phyloP scores from a whole-genome alignment of 2,113 vertebrate species.

The Leucosticte australis region DNA sequence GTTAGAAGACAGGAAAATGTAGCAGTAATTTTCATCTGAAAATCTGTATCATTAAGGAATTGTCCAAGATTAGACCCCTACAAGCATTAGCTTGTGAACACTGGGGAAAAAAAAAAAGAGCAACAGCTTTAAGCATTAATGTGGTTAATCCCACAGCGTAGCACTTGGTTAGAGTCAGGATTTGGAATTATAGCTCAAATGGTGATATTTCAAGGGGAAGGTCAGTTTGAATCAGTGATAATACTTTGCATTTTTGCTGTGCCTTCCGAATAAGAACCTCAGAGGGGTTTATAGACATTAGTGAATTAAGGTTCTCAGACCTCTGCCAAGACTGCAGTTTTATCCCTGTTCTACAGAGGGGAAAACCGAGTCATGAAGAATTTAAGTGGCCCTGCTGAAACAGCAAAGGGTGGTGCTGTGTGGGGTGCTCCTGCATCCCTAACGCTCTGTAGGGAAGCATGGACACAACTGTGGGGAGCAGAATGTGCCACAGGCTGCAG shows the following conservation, averaged over 20 bases:
- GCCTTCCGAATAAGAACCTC: constrained; percentile 44
- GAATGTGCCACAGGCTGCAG: neutral
- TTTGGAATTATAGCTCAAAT: constrained; percentile 73
- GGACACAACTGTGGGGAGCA: neutral
- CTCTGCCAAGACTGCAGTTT: constrained; percentile 51
- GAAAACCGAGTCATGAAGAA: neutral
- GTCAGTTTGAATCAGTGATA: constrained; percentile 72
- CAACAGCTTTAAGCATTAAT: constrained; percentile 74
- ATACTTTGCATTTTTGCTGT: constrained; percentile 52
- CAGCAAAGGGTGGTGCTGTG: neutral
- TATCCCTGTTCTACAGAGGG: neutral
- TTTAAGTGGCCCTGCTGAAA: neutral
- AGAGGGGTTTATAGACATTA: constrained; percentile 56
- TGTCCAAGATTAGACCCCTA: constrained; percentile 64
- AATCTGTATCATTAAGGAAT: constrained; percentile 71
- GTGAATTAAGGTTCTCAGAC: constrained; percentile 56
- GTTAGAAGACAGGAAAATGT: constrained; percentile 6
- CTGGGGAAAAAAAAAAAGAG: constrained; percentile 35
- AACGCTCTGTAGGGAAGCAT: neutral
- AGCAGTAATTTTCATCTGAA: constrained; percentile 60
- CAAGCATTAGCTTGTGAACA: constrained; percentile 64
- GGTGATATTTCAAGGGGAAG: constrained; percentile 73
- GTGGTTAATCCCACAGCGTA: constrained; percentile 68
- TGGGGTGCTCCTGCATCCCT: neutral
- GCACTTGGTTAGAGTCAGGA: constrained; percentile 71